These are phyloP conservation scores for Okamejei kenojei DNA, from an alignment of 2,797 vertebrate species.

Conservation along the genomic window DNA sequence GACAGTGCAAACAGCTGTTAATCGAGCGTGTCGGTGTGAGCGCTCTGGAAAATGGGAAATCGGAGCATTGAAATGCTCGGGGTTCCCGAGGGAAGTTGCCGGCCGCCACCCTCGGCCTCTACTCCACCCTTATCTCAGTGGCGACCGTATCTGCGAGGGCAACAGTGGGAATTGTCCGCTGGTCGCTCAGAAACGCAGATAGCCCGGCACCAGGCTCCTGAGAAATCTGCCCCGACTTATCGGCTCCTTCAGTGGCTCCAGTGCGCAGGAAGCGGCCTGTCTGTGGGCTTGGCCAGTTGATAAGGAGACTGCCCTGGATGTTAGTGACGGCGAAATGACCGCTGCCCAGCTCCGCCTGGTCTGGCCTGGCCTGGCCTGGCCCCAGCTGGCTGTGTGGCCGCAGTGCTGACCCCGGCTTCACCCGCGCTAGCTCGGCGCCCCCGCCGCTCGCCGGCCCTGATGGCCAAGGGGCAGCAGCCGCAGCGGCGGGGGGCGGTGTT, in stretches of 20 bases:
- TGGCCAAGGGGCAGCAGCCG: no score
- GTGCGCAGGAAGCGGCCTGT: conserved; percentile 66
- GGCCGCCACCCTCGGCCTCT: conserved; percentile 46
- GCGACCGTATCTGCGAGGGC: conserved; percentile 63
- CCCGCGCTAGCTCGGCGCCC: no score
- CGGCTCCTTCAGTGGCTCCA: conserved; percentile 69
- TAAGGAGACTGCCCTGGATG: conserved; percentile 63
- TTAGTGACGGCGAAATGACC: conserved; percentile 52
- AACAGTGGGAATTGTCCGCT: conserved; percentile 68
- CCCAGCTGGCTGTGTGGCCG: no score
- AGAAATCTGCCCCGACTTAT: conserved; percentile 72
- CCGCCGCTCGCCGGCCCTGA: no score
- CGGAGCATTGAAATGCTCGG: conserved; percentile 41
- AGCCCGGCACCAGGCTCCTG: conserved; percentile 61
- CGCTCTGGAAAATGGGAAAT: background rate
- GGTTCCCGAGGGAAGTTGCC: conserved; percentile 52
- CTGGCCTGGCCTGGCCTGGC: no score
- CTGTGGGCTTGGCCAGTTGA: conserved; percentile 74
- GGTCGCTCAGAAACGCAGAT: conserved; percentile 70
- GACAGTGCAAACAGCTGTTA: background rate
- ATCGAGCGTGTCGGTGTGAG: background rate
- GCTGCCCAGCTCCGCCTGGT: no score
- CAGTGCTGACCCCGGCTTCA: no score
- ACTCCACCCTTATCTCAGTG: conserved; percentile 53
- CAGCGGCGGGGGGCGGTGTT: no score